These are phyloP conservation scores for Stratiolaelaps scimitus DNA, from an alignment of 1,140 invertebrate species.

Conservation along the genomic window DNA sequence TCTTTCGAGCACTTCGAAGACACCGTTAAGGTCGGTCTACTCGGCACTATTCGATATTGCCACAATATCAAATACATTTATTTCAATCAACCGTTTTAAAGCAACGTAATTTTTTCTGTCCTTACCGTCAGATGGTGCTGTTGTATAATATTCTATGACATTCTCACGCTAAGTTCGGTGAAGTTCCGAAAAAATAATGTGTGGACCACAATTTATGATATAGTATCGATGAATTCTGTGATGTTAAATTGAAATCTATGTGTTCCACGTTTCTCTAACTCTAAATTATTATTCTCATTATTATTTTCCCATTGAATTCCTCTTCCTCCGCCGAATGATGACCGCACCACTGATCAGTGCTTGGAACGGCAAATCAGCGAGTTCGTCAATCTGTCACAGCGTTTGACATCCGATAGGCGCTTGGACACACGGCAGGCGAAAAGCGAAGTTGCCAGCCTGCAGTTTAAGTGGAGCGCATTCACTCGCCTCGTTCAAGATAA, in stretches of 20 bases:
- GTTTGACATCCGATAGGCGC: constrained; percentile 49
- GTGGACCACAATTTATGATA: too few species aligned
- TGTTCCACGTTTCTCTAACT: too few species aligned
- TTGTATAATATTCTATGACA: too few species aligned
- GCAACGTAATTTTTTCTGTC: too few species aligned
- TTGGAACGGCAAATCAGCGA: constrained; percentile 58
- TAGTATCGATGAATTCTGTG: too few species aligned
- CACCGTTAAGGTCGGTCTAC: background rate
- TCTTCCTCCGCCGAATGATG: too few species aligned
- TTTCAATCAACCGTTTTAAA: too few species aligned
- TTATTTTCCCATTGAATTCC: constrained; percentile 38
- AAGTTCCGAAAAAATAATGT: too few species aligned
- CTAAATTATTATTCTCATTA: constrained; percentile 34
- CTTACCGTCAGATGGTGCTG: too few species aligned
- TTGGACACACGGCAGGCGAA: constrained; percentile 50
- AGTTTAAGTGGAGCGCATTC: constrained; percentile 58
- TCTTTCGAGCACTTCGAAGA: constrained; percentile 24
- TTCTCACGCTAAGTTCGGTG: too few species aligned
- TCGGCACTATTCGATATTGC: constrained; percentile 11
- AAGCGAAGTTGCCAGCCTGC: constrained; percentile 52
- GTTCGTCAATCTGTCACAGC: constrained; percentile 56
- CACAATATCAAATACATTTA: background rate
- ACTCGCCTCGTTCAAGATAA: constrained; percentile 55
- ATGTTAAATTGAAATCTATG: too few species aligned
- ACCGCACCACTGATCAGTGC: constrained; percentile 47